Evolutionary conservation across 1,140 invertebrate genomes (phyloP).

Genomic region (Gryon sp.): DNA sequence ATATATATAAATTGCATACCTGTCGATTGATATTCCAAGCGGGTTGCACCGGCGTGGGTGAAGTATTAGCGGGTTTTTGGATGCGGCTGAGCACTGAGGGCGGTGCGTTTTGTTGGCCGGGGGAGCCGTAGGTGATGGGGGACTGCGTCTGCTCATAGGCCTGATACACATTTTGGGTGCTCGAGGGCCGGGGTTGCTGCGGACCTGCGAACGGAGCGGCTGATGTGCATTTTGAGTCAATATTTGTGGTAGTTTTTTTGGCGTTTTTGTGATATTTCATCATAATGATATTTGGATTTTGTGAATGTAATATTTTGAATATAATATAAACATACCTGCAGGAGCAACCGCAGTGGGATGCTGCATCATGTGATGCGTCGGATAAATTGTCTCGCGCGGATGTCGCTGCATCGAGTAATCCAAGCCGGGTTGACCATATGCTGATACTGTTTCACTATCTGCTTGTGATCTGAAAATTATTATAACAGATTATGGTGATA

Average conservation of each 20-base stretch:
- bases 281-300: no score
- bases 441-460: conserved; percentile 74
- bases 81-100: conserved; percentile 82
- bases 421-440: conserved; percentile 84
- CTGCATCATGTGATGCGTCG: conserved; percentile 78
- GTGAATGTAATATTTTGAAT: not conserved
- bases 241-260: no score
- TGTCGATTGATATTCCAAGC: conserved; percentile 81
- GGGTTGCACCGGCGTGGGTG: conserved; percentile 84
- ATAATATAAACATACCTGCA: conserved; percentile 64
- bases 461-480: conserved; percentile 64
- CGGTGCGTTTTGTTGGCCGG: conserved; percentile 78
- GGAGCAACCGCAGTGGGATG: conserved; percentile 74
- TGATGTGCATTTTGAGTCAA: conserved; percentile 49
- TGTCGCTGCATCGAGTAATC: conserved; percentile 87
- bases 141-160: conserved; percentile 86
- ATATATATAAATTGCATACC: conserved; percentile 57
- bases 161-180: conserved; percentile 85
- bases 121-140: conserved; percentile 83
- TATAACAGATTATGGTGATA: not conserved
- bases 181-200: conserved; percentile 82
- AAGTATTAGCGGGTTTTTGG: conserved; percentile 84
- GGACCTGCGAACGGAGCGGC: conserved; percentile 67
- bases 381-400: conserved; percentile 75
- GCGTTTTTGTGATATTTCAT: no score